Evolutionary conservation across 2,888 invertebrate species (phyloP).

Genomic region (Platycheirus albimanus): DNA sequence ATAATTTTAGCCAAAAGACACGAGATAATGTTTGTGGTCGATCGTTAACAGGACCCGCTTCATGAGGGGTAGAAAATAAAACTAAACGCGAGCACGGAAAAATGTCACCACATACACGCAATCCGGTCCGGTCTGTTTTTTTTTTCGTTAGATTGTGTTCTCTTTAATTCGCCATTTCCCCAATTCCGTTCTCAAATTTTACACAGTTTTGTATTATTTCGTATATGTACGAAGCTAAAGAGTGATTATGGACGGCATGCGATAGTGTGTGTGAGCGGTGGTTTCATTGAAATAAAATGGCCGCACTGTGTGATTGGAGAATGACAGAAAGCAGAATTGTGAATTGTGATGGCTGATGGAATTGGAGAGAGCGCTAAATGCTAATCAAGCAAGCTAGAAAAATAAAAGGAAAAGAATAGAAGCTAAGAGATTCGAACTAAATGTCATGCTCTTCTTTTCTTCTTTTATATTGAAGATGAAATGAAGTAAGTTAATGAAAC

Average conservation of each 20-base stretch:
- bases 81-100: conserved; percentile 75
- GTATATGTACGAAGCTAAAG: conserved; percentile 48
- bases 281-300: conserved; percentile 66
- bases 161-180: conserved; percentile 45
- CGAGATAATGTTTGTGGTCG: conserved; percentile 63
- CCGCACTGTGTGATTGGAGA: conserved; percentile 61
- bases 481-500: no score
- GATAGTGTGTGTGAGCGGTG: conserved; percentile 26
- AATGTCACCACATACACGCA: conserved; percentile 76
- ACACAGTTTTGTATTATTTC: conserved; percentile 50
- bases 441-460: no score
- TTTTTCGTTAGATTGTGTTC: conserved; percentile 15
- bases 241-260: not conserved
- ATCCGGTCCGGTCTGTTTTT: conserved; percentile 53
- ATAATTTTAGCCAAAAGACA: conserved; percentile 66
- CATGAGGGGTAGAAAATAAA: conserved; percentile 77
- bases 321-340: no score
- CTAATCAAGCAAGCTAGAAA: no score
- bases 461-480: no score
- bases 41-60: conserved; percentile 75
- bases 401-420: conserved; percentile 43
- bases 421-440: conserved; percentile 49
- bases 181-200: conserved; percentile 25
- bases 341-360: no score
- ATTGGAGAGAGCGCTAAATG: no score